Base-by-base conservation (phyloP, 2,797 vertebrate genomes). In the Danio choprae region DNA sequence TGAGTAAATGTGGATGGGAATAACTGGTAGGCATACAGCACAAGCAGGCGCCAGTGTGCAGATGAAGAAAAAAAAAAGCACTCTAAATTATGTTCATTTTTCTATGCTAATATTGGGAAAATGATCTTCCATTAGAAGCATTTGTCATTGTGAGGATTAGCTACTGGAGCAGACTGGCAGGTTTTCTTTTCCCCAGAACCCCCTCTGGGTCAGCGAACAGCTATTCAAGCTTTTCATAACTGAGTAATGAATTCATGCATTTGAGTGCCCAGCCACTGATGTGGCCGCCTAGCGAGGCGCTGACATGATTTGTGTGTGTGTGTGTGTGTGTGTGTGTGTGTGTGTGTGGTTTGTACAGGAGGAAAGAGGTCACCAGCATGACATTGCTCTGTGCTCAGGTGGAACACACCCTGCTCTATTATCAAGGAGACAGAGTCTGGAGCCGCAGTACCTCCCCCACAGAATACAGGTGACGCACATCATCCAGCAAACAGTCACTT, bases 371-470 rank as follows among this genome's bases (percentile, higher is more conserved):
- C 95, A 91, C 83, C 96, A 94, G 85, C 95, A 95, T 86, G 94
- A 96, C 48, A 90, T 93, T 50, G 87, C 95, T 74, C 87, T 94
- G 12, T 97, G 96, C 84, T 92, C 95, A 10, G 90, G 92, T 12
- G 87, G 91, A 60, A 87, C 92, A 3, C 96, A 93, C 15, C 92
- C 96, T 0, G 95, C 93, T 0, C 74, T 96, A 38, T 87, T 97
- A 44, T 91, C 96, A 77, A 93, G 95, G 22, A 91, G 96, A 86
- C 98, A 96, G 88, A 97, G 97, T 90, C 90, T 98, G 88, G 97
- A 98, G 84, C 95, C 94, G 0, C 97, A 97, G 87, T 98, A 96
- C 91, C 94, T 98, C 81, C 94, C 96, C 75, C 97, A 98, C 77
- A 92, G 94, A 85, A 94, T 97, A 73, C 96, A 97, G 96, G 97